Base-by-base conservation (phyloP, 2,888 invertebrate genomes). In the Magallana nippona region DNA sequence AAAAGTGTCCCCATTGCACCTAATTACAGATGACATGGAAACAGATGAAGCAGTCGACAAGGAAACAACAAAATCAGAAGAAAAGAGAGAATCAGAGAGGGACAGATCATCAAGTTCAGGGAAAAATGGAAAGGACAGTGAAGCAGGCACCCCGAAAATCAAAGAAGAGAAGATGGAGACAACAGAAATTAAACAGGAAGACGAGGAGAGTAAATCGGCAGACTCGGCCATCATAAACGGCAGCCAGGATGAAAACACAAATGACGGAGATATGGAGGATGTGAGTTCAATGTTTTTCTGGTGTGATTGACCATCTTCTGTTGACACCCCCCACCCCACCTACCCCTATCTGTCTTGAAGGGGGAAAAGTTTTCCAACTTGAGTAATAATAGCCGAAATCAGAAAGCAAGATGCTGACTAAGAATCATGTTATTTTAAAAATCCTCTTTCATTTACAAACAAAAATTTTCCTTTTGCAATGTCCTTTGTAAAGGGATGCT, bases 81-180 rank as follows among this genome's bases (percentile, higher is more conserved):
- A 79, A 82, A 55, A 82, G 81, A 86, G 79, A 62, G 27, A 82
- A 78, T 58, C 81, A 60, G 82, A 79, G 2, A 84, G 84, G 77
- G 58, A 32, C 56, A 79, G 27, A 56, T 1, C 27, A 2, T 22
- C 56, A 56, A 56, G 58, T 56, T 27, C 22, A 57, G 79, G 57
- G 57, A 79, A 57, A 81, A 81, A 86, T 27, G 56, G 56, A 2
- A 80, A 79, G 57, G 79, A 83, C 19, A 57, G 82, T 8, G 85
- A 83, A 63, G 81, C 80, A n/a, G 83, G 78, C 63, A 63, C 81
- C 63, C 84, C 85, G 71, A 80, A 85, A 58, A 86, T 83, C 85
- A 86, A 89, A 27, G 78, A 84, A 13, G 82, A 79, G 3, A 80
- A 85, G n/a, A 63, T 81, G 55, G 81, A 81, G 10, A 96, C 86